Percentiles rank a stretch among this genome's conserved stretches.
Evolutionary conservation across 2,113 vertebrate genomes (phyloP).

Genomic region (Carettochelys insculpta): DNA sequence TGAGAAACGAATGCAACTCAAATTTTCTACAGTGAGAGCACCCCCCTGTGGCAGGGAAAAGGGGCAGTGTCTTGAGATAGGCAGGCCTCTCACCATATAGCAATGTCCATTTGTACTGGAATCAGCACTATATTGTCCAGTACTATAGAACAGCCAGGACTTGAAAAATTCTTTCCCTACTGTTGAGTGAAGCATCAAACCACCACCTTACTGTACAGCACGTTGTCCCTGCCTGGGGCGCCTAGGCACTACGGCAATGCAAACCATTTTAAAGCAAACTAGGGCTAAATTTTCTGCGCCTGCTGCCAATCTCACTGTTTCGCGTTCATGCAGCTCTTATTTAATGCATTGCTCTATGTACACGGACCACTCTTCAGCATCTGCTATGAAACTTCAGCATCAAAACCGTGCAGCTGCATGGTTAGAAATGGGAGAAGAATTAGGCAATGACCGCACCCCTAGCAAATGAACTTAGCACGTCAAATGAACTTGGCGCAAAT

Average conservation of each 20-base stretch:
- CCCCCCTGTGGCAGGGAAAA: background rate
- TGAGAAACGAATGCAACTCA: background rate
- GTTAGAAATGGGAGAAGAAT: background rate
- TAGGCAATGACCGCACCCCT: background rate
- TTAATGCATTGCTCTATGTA: background rate
- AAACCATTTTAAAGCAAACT: background rate
- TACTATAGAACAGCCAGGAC: background rate
- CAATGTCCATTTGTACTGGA: background rate
- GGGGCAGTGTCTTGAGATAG: background rate
- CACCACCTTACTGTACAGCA: background rate
- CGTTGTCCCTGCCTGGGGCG: background rate
- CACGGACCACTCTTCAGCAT: background rate
- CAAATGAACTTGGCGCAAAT: conserved; percentile 8
- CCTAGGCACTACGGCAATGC: too few relatives aligned
- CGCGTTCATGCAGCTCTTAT: background rate
- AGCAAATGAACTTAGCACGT: background rate
- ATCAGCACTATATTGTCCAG: background rate
- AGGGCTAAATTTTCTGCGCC: background rate
- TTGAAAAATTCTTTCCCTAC: background rate
- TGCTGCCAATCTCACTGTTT: background rate
- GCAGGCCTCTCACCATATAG: background rate
- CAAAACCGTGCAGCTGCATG: background rate
- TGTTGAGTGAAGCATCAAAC: rapidly evolving
- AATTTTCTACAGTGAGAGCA: background rate
- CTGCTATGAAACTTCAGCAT: background rate